Conservation (phyloP, 2,888 invertebrate genomes). For the Drosophila neoperkinsi region DNA sequence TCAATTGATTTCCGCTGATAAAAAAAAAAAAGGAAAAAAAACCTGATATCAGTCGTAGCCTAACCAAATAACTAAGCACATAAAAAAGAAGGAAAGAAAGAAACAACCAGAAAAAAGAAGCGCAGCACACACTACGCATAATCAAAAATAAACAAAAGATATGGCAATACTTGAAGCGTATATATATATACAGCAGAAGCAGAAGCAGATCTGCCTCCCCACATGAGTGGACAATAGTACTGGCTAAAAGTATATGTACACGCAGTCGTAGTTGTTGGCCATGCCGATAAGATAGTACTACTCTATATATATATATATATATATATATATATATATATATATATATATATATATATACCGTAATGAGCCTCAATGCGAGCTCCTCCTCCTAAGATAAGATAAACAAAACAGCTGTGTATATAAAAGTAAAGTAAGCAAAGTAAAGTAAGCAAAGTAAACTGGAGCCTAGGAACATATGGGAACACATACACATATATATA, state of each 20-base stretch:
- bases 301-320: background rate
- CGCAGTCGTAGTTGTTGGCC: constrained; percentile 67
- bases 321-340: no score
- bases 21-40: constrained; percentile 11
- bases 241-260: constrained; percentile 17
- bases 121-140: constrained; percentile 31
- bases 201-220: constrained; percentile 44
- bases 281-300: constrained; percentile 64
- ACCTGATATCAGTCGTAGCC: constrained; percentile 15
- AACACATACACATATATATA: background rate
- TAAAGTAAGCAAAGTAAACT: constrained; percentile 73
- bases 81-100: background rate
- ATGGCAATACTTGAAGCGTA: constrained; percentile 29
- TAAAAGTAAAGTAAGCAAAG: constrained; percentile 48
- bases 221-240: background rate
- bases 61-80: constrained; percentile 14
- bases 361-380: constrained; percentile 31
- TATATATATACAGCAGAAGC: background rate
- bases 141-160: constrained; percentile 71
- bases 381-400: constrained; percentile 58
- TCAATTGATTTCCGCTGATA: constrained; percentile 65
- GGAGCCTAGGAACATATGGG: constrained; percentile 22
- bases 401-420: constrained; percentile 76
- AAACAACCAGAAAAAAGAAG: background rate
- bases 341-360: background rate